Evolutionary conservation across 2,888 invertebrate species (phyloP).

Genomic region (Trisateles emortualis): DNA sequence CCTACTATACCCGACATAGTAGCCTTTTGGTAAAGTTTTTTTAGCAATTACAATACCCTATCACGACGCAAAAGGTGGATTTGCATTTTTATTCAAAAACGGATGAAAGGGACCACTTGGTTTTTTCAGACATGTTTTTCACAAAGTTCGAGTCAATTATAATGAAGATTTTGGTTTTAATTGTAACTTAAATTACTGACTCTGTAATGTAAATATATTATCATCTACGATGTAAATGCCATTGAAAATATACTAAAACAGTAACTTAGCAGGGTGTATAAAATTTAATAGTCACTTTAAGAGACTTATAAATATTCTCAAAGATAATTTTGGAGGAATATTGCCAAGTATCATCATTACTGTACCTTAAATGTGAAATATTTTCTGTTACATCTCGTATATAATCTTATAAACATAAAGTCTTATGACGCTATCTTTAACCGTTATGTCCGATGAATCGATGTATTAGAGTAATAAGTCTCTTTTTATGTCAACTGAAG

Average conservation of each 20-base stretch:
- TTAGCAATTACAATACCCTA: constrained; percentile 67
- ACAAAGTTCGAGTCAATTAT: constrained; percentile 38
- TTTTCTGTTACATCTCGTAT: constrained; percentile 52
- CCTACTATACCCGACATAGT: constrained; percentile 36
- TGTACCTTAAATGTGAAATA: constrained; percentile 44
- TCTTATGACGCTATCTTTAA: constrained; percentile 59
- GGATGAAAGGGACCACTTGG: constrained; percentile 50
- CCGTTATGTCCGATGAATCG: constrained; percentile 53
- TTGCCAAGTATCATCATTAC: constrained; percentile 29
- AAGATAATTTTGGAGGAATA: constrained; percentile 33
- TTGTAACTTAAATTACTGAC: constrained; percentile 27
- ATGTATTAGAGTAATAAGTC: constrained; percentile 75
- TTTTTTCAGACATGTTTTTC: constrained; percentile 42
- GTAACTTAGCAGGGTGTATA: constrained; percentile 25
- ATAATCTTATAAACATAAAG: constrained; percentile 71
- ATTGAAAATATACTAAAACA: constrained; percentile 16
- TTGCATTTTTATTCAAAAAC: constrained; percentile 77
- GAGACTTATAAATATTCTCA: constrained; percentile 33
- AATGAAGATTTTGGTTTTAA: constrained; percentile 45
- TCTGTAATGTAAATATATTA: constrained; percentile 23
- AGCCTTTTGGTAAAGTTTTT: constrained; percentile 55
- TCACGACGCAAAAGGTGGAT: constrained; percentile 69
- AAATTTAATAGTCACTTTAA: constrained; percentile 36
- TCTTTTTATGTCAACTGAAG: constrained; percentile 65
- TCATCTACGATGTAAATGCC: constrained; percentile 17